phyloP scores from a whole-genome alignment of 2,113 vertebrate genomes.

The Anarhynchus alexandrinus region DNA sequence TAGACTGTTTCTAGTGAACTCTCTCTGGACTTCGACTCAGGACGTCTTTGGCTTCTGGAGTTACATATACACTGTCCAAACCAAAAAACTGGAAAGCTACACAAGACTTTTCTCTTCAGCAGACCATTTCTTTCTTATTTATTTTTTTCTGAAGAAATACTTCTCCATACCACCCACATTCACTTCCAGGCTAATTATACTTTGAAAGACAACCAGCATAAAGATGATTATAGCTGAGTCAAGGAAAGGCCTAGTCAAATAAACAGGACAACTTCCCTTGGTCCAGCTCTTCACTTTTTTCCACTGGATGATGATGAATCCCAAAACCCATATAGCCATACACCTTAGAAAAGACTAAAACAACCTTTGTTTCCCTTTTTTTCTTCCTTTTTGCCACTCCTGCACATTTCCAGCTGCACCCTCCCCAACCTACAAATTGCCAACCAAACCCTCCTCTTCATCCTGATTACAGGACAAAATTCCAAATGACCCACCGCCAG shows the following conservation, averaged over 20 bases:
- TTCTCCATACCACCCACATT: constrained; percentile 43
- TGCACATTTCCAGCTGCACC: neutral
- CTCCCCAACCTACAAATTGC: constrained; percentile 60
- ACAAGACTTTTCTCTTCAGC: constrained; percentile 32
- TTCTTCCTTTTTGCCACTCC: neutral
- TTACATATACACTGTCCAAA: constrained; percentile 47
- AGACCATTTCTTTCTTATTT: constrained; percentile 60
- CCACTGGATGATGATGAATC: constrained; percentile 22
- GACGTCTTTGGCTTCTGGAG: neutral
- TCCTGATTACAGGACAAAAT: constrained; percentile 59
- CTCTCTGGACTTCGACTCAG: neutral
- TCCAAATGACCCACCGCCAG: neutral
- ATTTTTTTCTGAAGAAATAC: constrained; percentile 56
- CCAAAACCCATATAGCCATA: neutral
- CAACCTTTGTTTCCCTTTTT: constrained; percentile 69
- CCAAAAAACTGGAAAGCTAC: constrained; percentile 65
- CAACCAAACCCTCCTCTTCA: constrained; percentile 69
- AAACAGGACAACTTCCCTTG: constrained; percentile 9
- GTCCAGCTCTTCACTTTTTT: constrained; percentile 1
- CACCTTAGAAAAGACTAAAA: constrained; percentile 58
- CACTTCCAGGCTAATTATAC: constrained; percentile 62
- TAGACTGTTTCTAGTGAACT: neutral
- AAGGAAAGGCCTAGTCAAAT: constrained; percentile 13
- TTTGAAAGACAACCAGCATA: constrained; percentile 46
- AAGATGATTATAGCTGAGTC: constrained; percentile 21